Conservation (phyloP, 2,113 vertebrate species). For the Arvicanthis niloticus region DNA sequence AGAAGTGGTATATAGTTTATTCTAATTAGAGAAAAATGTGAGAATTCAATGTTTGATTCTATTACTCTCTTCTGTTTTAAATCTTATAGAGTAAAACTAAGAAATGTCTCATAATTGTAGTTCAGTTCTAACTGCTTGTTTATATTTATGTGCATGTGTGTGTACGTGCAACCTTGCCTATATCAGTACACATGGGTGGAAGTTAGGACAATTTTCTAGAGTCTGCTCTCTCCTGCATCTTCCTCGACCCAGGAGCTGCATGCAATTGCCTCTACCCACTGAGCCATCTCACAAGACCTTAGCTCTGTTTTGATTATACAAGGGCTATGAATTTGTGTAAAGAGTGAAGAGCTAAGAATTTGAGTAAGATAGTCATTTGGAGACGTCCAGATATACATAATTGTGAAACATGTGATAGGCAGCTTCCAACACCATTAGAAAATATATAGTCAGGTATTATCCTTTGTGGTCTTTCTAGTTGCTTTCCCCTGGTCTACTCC, state of each 20-base stretch:
- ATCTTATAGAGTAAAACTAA: conserved; percentile 55
- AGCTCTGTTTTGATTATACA: not conserved
- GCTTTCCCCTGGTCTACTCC: not conserved
- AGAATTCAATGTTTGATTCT: conserved; percentile 56
- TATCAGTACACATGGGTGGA: not conserved
- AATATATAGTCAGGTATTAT: not conserved
- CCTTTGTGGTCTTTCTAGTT: not conserved
- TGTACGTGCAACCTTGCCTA: not conserved
- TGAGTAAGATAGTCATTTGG: conserved; percentile 37
- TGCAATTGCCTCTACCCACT: not conserved
- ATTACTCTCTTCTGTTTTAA: conserved; percentile 67
- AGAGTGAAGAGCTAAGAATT: conserved; percentile 32
- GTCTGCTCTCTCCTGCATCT: not conserved
- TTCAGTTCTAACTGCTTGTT: not conserved
- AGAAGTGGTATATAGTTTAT: conserved; percentile 79
- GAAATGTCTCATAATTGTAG: conserved; percentile 28
- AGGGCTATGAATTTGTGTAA: conserved; percentile 13
- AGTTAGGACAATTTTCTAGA: not conserved
- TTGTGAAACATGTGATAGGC: not conserved
- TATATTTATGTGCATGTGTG: not conserved
- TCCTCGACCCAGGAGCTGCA: not conserved
- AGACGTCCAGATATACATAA: not conserved
- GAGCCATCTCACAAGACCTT: not conserved
- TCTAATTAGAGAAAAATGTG: conserved; percentile 84
- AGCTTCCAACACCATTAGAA: not conserved